A percentile compares a stretch with the other conserved stretches of the same genome.
phyloP scores from a whole-genome alignment of 1,140 invertebrate genomes.

The Trichonephila clavata region DNA sequence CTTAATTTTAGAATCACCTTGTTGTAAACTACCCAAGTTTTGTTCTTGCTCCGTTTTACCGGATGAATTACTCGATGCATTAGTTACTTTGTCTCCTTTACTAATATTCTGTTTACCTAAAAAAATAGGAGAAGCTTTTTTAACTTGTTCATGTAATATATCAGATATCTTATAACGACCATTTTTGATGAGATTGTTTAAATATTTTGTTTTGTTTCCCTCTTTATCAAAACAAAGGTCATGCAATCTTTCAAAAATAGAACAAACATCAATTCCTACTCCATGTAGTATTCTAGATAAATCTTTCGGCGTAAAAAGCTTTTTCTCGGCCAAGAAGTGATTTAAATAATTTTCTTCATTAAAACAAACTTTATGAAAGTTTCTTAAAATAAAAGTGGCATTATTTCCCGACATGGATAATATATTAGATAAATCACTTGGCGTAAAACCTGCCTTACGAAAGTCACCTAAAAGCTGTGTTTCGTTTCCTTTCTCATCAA shows the following conservation, averaged over 20 bases:
- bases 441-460: neutral
- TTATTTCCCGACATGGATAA: constrained; percentile 59
- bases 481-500: constrained; percentile 13
- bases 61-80: no score
- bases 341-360: constrained; percentile 58
- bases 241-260: constrained; percentile 48
- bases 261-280: constrained; percentile 46
- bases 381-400: constrained; percentile 60
- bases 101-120: neutral
- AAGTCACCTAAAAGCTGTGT: constrained; percentile 42
- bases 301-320: constrained; percentile 52
- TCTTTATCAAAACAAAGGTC: constrained; percentile 57
- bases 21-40: constrained; percentile 35
- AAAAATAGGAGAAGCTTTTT: constrained; percentile 45
- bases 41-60: constrained; percentile 56
- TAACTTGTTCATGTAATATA: constrained; percentile 50
- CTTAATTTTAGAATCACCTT: constrained; percentile 37
- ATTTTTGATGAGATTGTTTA: constrained; percentile 43
- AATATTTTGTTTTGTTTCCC: constrained; percentile 49
- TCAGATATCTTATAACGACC: neutral
- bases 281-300: constrained; percentile 29
- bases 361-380: constrained; percentile 55
- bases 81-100: no score
- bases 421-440: constrained; percentile 11
- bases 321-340: constrained; percentile 25